Conservation (phyloP, 2,113 vertebrate genomes). For the Lagenorhynchus albirostris region DNA sequence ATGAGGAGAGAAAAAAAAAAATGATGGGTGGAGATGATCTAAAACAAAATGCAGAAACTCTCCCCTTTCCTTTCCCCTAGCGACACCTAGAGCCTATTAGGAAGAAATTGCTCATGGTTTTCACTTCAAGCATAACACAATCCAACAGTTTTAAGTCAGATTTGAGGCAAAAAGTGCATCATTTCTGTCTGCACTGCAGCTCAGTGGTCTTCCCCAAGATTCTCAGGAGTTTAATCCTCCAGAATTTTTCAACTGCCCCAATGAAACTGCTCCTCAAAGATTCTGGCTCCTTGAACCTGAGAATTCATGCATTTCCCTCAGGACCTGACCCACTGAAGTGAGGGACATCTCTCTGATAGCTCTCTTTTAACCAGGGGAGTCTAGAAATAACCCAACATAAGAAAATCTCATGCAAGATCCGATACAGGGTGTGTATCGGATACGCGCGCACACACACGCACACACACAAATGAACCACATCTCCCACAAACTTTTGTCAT, state of each 20-base stretch:
- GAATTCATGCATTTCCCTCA: not conserved
- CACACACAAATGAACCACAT: not conserved
- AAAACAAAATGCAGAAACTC: not conserved
- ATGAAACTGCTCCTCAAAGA: not conserved
- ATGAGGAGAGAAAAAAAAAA: not conserved
- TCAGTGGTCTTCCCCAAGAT: not conserved
- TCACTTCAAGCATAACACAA: not conserved
- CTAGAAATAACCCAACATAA: not conserved
- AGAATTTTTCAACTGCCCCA: not conserved
- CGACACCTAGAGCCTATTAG: conserved; percentile 77
- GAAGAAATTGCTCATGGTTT: not conserved
- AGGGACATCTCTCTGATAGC: not conserved
- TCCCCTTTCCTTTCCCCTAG: conserved; percentile 77
- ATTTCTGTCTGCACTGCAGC: conserved; percentile 14
- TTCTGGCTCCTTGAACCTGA: not conserved
- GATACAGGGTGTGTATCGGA: no score
- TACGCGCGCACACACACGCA: no score
- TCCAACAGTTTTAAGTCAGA: not conserved
- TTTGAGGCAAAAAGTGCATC: not conserved
- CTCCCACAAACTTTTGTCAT: not conserved
- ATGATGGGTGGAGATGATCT: not conserved
- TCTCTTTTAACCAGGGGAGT: not conserved
- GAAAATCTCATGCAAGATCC: not conserved
- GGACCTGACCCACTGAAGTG: not conserved
- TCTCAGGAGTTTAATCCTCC: not conserved